Base-by-base conservation (phyloP, 2,797 vertebrate species). In the Enteromius paludinosus region DNA sequence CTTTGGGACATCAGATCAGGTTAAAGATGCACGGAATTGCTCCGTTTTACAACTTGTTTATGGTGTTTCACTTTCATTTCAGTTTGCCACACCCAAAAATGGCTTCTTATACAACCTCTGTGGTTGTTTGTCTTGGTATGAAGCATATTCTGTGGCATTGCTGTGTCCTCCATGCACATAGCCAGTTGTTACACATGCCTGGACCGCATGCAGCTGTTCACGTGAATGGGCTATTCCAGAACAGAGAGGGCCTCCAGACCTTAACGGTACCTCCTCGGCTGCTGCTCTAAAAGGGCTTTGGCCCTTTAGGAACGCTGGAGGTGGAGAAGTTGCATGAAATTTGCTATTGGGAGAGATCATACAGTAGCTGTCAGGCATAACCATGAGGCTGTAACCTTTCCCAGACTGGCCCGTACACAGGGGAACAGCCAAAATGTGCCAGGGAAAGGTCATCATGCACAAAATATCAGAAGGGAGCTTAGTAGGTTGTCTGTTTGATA, bases 391-490 rank as follows among this genome's bases (percentile, higher is more conserved):
- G 30, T 74, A 52, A 65, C 79, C 79, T 76, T 68, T 82, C 72
- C 38, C 23, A 68, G 18, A 38, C 62, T 23, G 33, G 7, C 15
- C 69, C 38, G 33, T 41, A 17, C 33, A 11, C 47, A 38, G 64
- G 20, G 20, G 64, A 76, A 1, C 49, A 47, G 73, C 62, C 72
- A 69, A 70, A 83, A 49, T 20, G 45, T 43, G 47, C 23, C 18
- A 66, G 71, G 73, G 61, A 82, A 82, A 82, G 81, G 81, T 82
- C 81, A 82, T 62, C 70, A 23, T 75, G 80, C 64, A 79, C 72
- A 56, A 83, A 68, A 83, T 83, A 83, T 83, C 81, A 77, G 23
- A 69, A 59, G 49, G 41, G 64, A 25, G 62, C 64, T 75, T 43
- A 52, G 61, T 20, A 62, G 43, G 28, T 65, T 25, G 38, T 17